Conservation (phyloP, 2,888 invertebrate genomes). For the Drosophila suboccidentalis region DNA sequence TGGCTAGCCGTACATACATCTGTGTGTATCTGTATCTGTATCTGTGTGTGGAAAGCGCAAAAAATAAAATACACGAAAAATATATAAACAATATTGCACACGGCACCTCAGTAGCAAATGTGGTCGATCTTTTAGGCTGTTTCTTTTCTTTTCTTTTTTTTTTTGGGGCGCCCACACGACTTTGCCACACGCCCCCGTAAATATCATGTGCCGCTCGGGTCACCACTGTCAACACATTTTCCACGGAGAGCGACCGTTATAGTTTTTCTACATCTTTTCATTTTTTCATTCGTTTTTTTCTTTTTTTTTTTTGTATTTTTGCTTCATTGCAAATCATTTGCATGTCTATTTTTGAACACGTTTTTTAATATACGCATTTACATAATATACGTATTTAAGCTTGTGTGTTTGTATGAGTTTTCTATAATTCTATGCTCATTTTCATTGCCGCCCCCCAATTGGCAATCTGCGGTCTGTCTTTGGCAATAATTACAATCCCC, state of each 20-base stretch:
- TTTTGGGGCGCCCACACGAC: constrained; percentile 68
- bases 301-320: constrained; percentile 22
- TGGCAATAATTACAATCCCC: constrained; percentile 26
- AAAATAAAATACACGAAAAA: constrained; percentile 59
- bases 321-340: constrained; percentile 81
- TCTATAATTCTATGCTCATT: constrained; percentile 64
- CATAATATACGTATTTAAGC: constrained; percentile 16
- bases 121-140: constrained; percentile 1
- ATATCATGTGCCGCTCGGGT: constrained; percentile 26
- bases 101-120: constrained; percentile 75
- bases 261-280: constrained; percentile 48
- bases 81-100: constrained; percentile 86
- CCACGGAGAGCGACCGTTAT: constrained; percentile 58
- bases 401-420: constrained; percentile 24
- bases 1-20: constrained; percentile 34
- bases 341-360: constrained; percentile 78
- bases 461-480: constrained; percentile 68
- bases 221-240: constrained; percentile 70
- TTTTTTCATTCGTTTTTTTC: constrained; percentile 9
- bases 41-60: constrained; percentile 42
- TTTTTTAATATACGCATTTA: constrained; percentile 59
- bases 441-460: constrained; percentile 72
- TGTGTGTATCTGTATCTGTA: constrained; percentile 9
- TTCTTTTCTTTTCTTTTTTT: constrained; percentile 23
- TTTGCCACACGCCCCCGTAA: constrained; percentile 39